Evolutionary conservation across 2,888 invertebrate species (phyloP).

Genomic region (Minunthozetes semirufus): DNA sequence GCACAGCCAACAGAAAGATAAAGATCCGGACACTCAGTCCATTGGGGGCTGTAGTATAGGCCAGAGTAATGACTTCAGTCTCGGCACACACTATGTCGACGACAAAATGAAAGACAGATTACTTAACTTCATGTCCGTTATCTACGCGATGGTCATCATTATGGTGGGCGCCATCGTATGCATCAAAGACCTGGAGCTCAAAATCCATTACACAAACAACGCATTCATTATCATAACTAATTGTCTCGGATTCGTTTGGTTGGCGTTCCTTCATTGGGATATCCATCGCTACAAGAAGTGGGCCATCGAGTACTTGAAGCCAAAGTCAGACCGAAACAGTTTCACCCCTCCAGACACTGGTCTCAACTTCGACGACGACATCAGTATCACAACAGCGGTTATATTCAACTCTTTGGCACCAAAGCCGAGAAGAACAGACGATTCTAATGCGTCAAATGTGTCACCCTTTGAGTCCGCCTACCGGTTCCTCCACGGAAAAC

Average conservation of each 20-base stretch:
- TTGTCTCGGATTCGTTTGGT: slow-evolving; percentile 57
- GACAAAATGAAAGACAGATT: background rate
- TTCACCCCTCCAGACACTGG: background rate
- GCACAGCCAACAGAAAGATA: background rate
- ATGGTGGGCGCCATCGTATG: slow-evolving; percentile 19
- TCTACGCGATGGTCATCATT: slow-evolving; percentile 28
- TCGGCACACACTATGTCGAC: background rate
- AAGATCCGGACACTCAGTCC: background rate
- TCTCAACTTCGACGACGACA: slow-evolving; percentile 25
- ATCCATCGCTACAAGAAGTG: slow-evolving; percentile 54
- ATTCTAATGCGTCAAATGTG: background rate
- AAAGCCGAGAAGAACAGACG: background rate
- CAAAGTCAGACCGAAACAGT: background rate
- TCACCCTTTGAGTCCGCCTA: slow-evolving; percentile 36
- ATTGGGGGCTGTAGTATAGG: slow-evolving; percentile 23
- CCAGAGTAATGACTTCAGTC: background rate
- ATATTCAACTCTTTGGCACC: slow-evolving; percentile 37
- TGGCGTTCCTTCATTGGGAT: slow-evolving; percentile 58
- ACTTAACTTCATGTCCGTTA: slow-evolving; percentile 17
- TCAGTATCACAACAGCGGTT: slow-evolving; percentile 40
- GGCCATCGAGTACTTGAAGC: slow-evolving; percentile 37
- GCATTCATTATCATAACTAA: slow-evolving; percentile 50
- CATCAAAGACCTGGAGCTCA: background rate
- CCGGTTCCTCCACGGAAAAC: slow-evolving; percentile 53
- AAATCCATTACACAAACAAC: background rate